Base-by-base conservation (phyloP, 35 echinoderm and acorn worm species). In the Heliocidaris erythrogramma region DNA sequence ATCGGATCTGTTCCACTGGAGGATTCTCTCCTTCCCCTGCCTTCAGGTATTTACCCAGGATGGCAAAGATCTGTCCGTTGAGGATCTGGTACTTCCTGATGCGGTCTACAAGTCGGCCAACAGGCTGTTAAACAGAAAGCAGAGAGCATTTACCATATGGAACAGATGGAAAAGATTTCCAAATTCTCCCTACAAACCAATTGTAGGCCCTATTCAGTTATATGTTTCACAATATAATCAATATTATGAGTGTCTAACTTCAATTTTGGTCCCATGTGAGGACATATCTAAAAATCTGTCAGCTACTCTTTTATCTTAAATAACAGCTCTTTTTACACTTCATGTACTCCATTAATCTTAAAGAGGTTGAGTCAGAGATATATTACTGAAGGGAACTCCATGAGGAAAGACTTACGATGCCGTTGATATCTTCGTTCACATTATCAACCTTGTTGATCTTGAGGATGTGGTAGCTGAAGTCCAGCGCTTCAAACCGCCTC, bases 391-490 rank as follows among this genome's bases (percentile, higher is more conserved):
- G 14, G 30, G 21, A 92, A 31, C 10, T 11, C n/a, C 9, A 49
- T 24, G 48, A 31, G 47, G 60, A 27, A 42, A n/a, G 7, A 97
- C 98, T 99, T 90, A 99, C 98, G 95, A 99, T 99, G 30, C 98
- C 98, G 42, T 99, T 99, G 96, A 99, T 97, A 86, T 97, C 96
- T 49, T 96, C 95, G 86, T 97, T 97, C 60, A 96, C 85, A 21
- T 93, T 94, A 85, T 99, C 98, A 9, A 97, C 97, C 59, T 96
- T 96, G 31, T 99, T 93, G 5, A 99, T 97, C 49, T 95, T 88
- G 13, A 99, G 96, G 91, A 99, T 97, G 92, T 97, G 98, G 61
- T 99, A 99, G 59, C 97, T 95, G 94, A 99, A 99, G 56, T 99
- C 98, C 47, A 99, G 89, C 5, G 97, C 96, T 85, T 97, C 97